Evolutionary conservation across 2,888 invertebrate genomes (phyloP).

Genomic region (Dyspetes luteomarginatus): DNA sequence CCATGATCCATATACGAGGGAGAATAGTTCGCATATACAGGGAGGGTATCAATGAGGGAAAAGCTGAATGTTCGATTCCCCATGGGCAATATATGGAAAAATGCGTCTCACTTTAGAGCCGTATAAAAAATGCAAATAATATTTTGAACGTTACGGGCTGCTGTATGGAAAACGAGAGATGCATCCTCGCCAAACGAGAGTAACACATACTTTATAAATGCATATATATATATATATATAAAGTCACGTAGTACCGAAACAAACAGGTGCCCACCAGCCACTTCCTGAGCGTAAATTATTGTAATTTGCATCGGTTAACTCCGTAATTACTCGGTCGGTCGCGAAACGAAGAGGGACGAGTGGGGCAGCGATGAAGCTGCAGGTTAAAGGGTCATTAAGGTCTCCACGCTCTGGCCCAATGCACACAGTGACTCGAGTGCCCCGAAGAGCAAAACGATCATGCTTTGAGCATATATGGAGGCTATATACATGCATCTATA

Average conservation of each 20-base stretch:
- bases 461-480: background rate
- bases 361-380: conserved; percentile 58
- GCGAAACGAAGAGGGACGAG: conserved; percentile 29
- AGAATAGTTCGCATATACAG: conserved; percentile 40
- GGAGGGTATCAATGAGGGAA: conserved; percentile 44
- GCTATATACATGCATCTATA: conserved; percentile 6
- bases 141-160: conserved; percentile 61
- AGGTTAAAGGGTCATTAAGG: conserved; percentile 79
- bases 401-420: conserved; percentile 66
- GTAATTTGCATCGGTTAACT: conserved; percentile 80
- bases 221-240: conserved; percentile 14
- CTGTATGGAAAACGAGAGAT: conserved; percentile 42
- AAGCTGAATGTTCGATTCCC: conserved; percentile 33
- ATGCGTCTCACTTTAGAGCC: conserved; percentile 34
- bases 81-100: conserved; percentile 53
- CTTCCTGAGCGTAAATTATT: conserved; percentile 78
- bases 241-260: conserved; percentile 64
- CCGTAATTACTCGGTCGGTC: conserved; percentile 74
- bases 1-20: background rate
- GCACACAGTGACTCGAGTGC: conserved; percentile 45
- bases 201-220: conserved; percentile 1
- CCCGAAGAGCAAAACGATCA: conserved; percentile 51
- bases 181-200: conserved; percentile 44
- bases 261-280: conserved; percentile 65
- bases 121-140: conserved; percentile 71